Evolutionary conservation across 1,140 invertebrate species (phyloP).

Genomic region (Macrobrachium nipponense): DNA sequence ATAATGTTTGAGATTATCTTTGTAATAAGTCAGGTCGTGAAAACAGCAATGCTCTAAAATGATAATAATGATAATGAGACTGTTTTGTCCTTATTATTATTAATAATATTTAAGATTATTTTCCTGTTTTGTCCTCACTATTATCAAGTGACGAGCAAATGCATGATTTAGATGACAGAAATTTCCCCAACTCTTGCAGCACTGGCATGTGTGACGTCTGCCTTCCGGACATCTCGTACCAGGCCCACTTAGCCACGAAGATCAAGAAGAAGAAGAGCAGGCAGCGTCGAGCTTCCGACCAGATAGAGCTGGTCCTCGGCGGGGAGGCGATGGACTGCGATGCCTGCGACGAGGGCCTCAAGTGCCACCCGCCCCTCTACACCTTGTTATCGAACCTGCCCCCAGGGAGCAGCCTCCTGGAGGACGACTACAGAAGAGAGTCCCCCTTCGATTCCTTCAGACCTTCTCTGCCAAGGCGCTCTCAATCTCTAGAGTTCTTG

Average conservation of each 20-base stretch:
- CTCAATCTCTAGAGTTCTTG: conserved; percentile 24
- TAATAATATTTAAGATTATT: too few relatives aligned
- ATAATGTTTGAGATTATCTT: too few relatives aligned
- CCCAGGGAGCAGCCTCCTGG: not conserved
- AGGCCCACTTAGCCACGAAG: not conserved
- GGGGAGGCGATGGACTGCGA: not conserved
- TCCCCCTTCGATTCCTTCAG: not conserved
- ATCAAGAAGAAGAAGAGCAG: too few relatives aligned
- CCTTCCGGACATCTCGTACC: conserved; percentile 25
- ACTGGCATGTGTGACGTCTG: conserved; percentile 1
- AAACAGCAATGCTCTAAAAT: too few relatives aligned
- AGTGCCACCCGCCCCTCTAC: conserved; percentile 25
- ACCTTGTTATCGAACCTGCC: conserved; percentile 23
- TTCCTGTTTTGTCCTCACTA: too few relatives aligned
- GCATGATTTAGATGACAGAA: too few relatives aligned
- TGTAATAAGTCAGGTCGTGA: too few relatives aligned
- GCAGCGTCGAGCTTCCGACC: not conserved
- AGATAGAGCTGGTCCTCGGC: not conserved
- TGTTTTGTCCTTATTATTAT: too few relatives aligned
- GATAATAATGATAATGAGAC: too few relatives aligned
- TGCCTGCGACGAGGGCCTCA: not conserved
- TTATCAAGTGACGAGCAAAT: too few relatives aligned
- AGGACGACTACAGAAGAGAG: not conserved
- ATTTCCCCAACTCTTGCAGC: not conserved
- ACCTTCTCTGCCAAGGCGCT: conserved; percentile 4